phyloP scores from a whole-genome alignment of 2,113 vertebrate species.

The Neomonachus schauinslandi region DNA sequence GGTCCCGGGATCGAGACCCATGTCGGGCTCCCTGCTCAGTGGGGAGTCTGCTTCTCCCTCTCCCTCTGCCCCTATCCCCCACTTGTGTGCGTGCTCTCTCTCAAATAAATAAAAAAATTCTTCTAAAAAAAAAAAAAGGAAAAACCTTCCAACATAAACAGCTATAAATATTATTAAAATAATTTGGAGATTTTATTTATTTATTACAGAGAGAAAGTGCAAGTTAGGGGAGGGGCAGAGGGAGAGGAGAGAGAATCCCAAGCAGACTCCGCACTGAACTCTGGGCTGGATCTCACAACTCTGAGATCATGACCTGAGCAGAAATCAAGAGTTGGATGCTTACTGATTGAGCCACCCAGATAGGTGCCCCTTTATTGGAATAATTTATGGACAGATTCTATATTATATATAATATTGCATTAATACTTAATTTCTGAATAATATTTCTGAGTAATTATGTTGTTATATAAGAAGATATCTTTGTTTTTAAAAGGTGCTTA shows the following conservation, averaged over 20 bases:
- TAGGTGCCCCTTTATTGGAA: neutral
- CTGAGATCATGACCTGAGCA: neutral
- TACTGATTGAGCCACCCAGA: neutral
- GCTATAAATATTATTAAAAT: neutral
- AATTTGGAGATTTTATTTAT: neutral
- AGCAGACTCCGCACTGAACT: neutral
- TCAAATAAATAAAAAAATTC: neutral
- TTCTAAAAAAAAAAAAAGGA: neutral
- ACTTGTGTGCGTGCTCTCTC: neutral
- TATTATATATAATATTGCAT: neutral
- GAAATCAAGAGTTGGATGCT: neutral
- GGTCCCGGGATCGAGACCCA: neutral
- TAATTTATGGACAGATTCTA: neutral
- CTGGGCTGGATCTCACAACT: neutral
- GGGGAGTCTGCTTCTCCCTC: neutral
- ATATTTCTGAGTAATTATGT: neutral
- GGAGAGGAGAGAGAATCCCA: neutral
- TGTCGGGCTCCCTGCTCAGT: neutral
- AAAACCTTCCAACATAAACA: neutral
- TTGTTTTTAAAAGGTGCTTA: neutral
- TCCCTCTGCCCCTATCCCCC: neutral
- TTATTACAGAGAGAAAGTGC: neutral
- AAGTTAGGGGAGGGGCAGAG: neutral
- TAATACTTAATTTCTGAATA: neutral
- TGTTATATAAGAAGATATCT: neutral